phyloP scores from a whole-genome alignment of 2,113 vertebrate species.

The Gavialis gangeticus region DNA sequence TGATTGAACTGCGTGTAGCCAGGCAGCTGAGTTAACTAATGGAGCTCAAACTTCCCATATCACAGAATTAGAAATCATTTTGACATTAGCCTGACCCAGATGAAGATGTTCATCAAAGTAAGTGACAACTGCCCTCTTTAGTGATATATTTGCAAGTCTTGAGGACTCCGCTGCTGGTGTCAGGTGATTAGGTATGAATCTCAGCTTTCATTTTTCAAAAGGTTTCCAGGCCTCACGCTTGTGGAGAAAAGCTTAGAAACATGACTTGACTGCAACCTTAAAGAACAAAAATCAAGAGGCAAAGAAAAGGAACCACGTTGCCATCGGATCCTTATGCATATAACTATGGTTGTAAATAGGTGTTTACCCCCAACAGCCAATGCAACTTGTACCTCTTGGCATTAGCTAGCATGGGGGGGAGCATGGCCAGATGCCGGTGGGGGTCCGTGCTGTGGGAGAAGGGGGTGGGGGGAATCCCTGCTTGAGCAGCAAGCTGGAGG shows the following conservation, averaged over 20 bases:
- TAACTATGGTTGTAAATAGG: too few species aligned
- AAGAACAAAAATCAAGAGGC: neutral
- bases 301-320: neutral
- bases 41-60: neutral
- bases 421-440: too few species aligned
- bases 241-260: neutral
- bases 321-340: too few species aligned
- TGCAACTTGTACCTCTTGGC: too few species aligned
- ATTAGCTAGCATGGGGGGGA: too few species aligned
- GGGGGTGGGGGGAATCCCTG: too few species aligned
- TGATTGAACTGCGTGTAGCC: neutral
- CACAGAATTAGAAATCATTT: neutral
- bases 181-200: neutral
- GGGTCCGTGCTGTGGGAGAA: too few species aligned
- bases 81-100: accelerated
- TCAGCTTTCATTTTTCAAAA: neutral
- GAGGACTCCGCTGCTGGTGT: neutral
- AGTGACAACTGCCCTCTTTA: too few species aligned
- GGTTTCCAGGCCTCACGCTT: neutral
- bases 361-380: too few species aligned
- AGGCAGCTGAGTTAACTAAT: neutral
- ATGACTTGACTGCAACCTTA: neutral
- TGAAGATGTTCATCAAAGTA: neutral
- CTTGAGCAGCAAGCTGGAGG: too few species aligned
- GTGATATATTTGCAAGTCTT: accelerated